These are phyloP conservation scores for Eupeodes corollae DNA, from an alignment of 1,140 invertebrate species.

Conservation along the genomic window DNA sequence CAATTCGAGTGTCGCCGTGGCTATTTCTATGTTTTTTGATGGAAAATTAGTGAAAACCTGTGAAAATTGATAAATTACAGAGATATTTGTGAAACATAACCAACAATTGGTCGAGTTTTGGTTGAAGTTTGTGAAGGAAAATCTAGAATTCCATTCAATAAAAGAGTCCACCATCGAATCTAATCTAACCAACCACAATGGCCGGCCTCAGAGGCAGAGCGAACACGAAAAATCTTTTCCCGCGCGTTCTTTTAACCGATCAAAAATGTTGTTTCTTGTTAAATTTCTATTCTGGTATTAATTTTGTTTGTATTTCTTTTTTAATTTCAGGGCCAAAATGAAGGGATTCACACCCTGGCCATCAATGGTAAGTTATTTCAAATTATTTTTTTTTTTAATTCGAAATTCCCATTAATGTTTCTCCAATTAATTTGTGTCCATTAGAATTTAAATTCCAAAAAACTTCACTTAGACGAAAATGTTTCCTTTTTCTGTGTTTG, in stretches of 20 bases:
- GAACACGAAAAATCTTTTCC: slow-evolving; percentile 29
- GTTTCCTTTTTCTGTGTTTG: not conserved
- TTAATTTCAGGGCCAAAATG: slow-evolving; percentile 84
- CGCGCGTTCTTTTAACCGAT: slow-evolving; percentile 16
- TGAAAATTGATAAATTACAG: not conserved
- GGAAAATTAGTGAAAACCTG: not conserved
- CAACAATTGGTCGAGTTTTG: not conserved
- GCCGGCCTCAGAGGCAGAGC: slow-evolving; percentile 11
- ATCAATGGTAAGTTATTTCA: slow-evolving; percentile 64
- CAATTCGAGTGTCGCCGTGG: not conserved
- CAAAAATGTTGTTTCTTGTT: not conserved
- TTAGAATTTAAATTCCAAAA: not conserved
- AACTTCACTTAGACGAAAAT: too few species aligned
- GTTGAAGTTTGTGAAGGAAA: not conserved
- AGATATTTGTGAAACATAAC: not conserved
- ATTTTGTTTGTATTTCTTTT: slow-evolving; percentile 19
- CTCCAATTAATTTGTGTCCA: too few species aligned
- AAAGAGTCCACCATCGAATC: not conserved
- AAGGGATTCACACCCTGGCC: slow-evolving; percentile 90
- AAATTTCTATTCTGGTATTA: not conserved
- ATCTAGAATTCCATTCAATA: not conserved
- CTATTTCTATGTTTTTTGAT: not conserved
- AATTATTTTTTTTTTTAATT: too few species aligned
- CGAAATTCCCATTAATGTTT: too few species aligned
- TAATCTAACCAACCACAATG: not conserved